Percentiles rank a stretch among this genome's conserved stretches.
phyloP scores from a whole-genome alignment of 2,797 vertebrate species.

The Octomys mimax region DNA sequence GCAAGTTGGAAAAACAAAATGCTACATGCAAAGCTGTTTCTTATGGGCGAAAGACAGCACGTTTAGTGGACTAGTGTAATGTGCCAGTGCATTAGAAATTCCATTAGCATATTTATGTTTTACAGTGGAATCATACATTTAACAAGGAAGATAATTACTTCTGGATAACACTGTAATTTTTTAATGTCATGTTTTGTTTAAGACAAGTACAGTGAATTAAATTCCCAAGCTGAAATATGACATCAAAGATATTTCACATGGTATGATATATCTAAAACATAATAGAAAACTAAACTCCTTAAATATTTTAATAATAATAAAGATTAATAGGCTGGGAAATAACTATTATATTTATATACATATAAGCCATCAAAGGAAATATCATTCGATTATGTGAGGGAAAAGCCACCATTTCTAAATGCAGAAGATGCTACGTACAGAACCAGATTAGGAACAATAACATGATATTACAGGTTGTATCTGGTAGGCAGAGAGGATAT shows the following conservation, averaged over 20 bases:
- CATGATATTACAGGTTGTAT: not conserved
- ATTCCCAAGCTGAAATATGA: conserved; percentile 61
- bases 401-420: conserved; percentile 11
- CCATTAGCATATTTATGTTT: not conserved
- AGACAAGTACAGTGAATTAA: conserved; percentile 56
- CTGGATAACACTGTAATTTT: conserved; percentile 26
- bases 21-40: not conserved
- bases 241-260: conserved; percentile 58
- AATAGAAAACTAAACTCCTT: conserved; percentile 57
- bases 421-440: not conserved
- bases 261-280: conserved; percentile 40
- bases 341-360: conserved; percentile 43
- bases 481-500: not conserved
- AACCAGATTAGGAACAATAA: not conserved
- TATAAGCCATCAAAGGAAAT: conserved; percentile 55
- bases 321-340: conserved; percentile 34
- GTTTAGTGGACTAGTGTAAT: not conserved
- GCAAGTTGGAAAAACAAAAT: conserved; percentile 15
- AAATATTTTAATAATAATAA: conserved; percentile 42
- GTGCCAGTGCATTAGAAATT: not conserved
- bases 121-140: conserved; percentile 21
- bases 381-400: not conserved
- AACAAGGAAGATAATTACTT: conserved; percentile 56
- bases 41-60: not conserved
- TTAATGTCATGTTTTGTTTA: not conserved